These are phyloP conservation scores for Gopherus flavomarginatus DNA, from an alignment of 2,113 vertebrate species.

Conservation along the genomic window DNA sequence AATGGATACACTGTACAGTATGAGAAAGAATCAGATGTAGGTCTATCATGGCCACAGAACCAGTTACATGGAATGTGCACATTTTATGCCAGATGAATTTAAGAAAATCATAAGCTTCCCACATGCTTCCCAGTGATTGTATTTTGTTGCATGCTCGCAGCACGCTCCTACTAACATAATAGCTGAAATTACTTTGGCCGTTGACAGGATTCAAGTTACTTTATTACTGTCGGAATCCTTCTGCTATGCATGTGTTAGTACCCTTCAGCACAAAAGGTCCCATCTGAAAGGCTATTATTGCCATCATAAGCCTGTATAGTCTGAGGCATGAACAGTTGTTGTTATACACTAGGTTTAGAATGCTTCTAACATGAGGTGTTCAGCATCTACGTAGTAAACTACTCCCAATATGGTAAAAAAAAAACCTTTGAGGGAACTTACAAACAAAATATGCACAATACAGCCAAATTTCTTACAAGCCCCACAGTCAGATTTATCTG, in stretches of 20 bases:
- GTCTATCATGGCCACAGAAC: neutral
- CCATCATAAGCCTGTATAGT: neutral
- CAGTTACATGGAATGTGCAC: rapidly evolving
- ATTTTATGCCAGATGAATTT: rapidly evolving
- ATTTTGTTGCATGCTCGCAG: rapidly evolving
- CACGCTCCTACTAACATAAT: neutral
- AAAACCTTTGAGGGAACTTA: neutral
- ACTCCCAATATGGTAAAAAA: rapidly evolving
- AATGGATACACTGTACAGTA: neutral
- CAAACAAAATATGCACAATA: neutral
- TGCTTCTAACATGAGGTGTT: neutral
- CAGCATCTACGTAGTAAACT: neutral
- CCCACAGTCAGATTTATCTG: neutral
- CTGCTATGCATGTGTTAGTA: neutral
- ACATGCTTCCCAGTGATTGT: neutral
- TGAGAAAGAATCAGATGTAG: neutral
- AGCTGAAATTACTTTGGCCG: conserved; percentile 8
- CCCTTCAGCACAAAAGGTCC: neutral
- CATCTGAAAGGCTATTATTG: neutral
- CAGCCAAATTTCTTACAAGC: neutral
- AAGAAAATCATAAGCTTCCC: neutral
- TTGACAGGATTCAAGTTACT: neutral
- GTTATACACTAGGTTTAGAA: neutral
- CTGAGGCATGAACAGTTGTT: neutral
- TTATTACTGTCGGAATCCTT: neutral